Evolutionary conservation across 2,888 invertebrate species (phyloP), one percentile per base, ranked within the genome.

Genomic region (Timema podura): DNA sequence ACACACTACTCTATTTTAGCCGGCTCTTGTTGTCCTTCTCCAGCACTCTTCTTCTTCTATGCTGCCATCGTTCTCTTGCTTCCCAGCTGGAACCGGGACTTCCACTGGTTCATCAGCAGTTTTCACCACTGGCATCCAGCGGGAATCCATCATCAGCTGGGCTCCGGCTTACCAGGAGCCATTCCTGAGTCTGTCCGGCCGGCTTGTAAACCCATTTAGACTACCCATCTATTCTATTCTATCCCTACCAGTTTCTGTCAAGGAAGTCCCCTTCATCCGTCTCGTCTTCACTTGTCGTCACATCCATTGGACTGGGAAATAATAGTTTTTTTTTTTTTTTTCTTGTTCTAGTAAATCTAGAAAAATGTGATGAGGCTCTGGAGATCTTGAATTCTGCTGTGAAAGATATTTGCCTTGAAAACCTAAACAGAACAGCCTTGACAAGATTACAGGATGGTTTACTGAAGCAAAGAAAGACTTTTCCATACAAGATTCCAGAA

Each of bases 361-460:
- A 82, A 2, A 81, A 85, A 64, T 75, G 78, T 6, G 82, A 84
- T 57, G 84, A 85, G 75, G 84, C 83, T 2, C 76, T 87, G 47
- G 76, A 81, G 30, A 78, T 80, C 16, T 79, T 89, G 44, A 82
- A 86, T 69, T 79, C 79, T 15, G 85, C 85, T 6, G 65, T 84
- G 48, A 82, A 85, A 73, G 82, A 83, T 73, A 77, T 88, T 0
- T 79, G 82, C 11, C 76, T 86, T 13, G 86, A 87, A 71, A 79
- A 87, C 75, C 82, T 91, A 9, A 89, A 88, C 78, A 83, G 85
- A 73, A 86, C 83, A 0, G 86, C 87, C 5, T 75, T 91, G 64
- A 73, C 80, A 11, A 85, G 85, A 73, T 79, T 90, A 5, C 87
- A 89, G 77, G 78, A 79, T 8, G 81, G 83, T 74, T 74, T 85